Evolutionary conservation across 2,797 vertebrate species (phyloP).

Genomic region (Ctenopoma multispine): DNA sequence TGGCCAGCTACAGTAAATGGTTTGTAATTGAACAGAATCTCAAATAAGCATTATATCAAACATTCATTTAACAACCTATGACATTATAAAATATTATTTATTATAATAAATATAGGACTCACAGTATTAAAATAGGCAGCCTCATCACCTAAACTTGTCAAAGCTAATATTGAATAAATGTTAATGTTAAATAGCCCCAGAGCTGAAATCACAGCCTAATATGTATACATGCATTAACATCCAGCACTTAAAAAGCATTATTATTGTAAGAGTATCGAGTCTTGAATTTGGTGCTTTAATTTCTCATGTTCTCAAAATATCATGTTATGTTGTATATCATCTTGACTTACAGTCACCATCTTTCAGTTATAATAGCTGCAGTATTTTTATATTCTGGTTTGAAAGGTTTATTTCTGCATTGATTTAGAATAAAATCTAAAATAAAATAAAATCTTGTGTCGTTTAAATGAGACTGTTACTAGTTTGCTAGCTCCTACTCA

Average conservation of each 20-base stretch:
- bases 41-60: neutral
- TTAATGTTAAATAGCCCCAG: neutral
- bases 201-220: neutral
- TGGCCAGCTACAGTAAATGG: too few relatives aligned
- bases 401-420: neutral
- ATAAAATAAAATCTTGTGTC: too few relatives aligned
- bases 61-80: too few relatives aligned
- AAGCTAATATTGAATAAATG: neutral
- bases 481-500: neutral
- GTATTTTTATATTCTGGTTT: neutral
- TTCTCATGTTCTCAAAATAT: neutral
- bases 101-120: too few relatives aligned
- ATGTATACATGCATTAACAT: neutral
- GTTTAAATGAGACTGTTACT: neutral
- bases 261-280: neutral
- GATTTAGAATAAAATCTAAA: conserved; percentile 2
- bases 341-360: neutral
- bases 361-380: neutral
- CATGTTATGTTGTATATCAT: neutral
- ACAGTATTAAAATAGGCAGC: too few relatives aligned
- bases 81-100: too few relatives aligned
- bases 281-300: neutral
- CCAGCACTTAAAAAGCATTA: neutral
- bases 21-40: neutral
- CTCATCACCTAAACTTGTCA: neutral